Conservation (phyloP, 1,140 invertebrate species). For the Lordiphosa collinella region DNA sequence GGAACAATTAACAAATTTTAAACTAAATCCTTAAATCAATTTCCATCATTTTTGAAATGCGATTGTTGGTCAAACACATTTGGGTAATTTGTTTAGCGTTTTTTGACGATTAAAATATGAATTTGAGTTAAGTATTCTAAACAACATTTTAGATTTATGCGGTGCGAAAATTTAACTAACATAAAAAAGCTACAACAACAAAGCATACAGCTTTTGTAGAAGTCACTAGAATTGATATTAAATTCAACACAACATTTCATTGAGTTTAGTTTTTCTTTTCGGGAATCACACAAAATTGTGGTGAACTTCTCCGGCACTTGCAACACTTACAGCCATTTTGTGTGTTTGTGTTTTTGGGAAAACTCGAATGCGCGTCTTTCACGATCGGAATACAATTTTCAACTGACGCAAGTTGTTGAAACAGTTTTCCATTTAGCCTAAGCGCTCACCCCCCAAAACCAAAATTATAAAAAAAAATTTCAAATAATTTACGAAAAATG, state of each 20-base stretch:
- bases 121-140: too few species aligned
- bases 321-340: slow-evolving; percentile 69
- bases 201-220: too few species aligned
- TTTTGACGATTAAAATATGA: too few species aligned
- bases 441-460: slow-evolving; percentile 24
- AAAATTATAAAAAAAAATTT: background rate
- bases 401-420: slow-evolving; percentile 73
- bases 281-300: background rate
- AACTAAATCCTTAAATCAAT: too few species aligned
- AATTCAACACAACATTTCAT: slow-evolving; percentile 12
- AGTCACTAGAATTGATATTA: background rate
- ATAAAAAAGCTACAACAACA: too few species aligned
- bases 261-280: background rate
- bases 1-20: too few species aligned
- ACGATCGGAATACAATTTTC: slow-evolving; percentile 64
- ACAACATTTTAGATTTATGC: too few species aligned
- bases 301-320: slow-evolving; percentile 2
- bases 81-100: too few species aligned
- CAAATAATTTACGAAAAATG: slow-evolving; percentile 64
- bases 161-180: too few species aligned
- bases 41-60: too few species aligned
- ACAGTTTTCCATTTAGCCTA: slow-evolving; percentile 77
- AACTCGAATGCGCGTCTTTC: slow-evolving; percentile 54
- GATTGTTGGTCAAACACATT: too few species aligned
- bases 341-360: slow-evolving; percentile 20